phyloP scores from a whole-genome alignment of 2,797 vertebrate genomes.

The Alauda arvensis region DNA sequence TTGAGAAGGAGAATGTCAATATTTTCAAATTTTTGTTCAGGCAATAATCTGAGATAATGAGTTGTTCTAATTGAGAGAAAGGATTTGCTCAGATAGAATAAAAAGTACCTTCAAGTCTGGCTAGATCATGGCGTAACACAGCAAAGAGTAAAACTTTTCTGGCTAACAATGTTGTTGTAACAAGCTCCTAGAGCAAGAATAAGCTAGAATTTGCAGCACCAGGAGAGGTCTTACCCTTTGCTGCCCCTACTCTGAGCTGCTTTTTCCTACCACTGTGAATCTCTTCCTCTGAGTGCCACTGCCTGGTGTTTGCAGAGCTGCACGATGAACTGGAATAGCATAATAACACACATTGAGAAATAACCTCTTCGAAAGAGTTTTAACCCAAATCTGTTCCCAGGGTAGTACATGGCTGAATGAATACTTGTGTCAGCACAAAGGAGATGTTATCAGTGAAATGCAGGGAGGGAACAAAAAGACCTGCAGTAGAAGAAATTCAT shows the following conservation, averaged over 20 bases:
- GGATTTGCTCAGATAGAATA: neutral
- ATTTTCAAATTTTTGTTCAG: neutral
- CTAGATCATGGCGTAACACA: neutral
- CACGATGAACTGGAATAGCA: neutral
- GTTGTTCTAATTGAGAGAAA: neutral
- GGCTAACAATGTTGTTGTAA: neutral
- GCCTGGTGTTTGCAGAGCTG: neutral
- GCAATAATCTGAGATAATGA: neutral
- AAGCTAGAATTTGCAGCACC: neutral
- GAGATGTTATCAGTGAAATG: neutral
- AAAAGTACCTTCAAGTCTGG: neutral
- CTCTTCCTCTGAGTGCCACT: neutral
- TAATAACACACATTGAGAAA: constrained; percentile 26
- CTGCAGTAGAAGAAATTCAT: neutral
- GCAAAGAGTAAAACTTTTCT: neutral
- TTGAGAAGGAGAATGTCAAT: neutral
- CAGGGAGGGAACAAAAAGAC: neutral
- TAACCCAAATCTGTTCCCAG: neutral
- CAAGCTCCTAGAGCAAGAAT: neutral
- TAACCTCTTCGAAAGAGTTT: constrained; percentile 6
- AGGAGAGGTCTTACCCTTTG: neutral
- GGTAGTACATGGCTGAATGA: neutral
- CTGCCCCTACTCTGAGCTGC: neutral
- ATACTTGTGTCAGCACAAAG: neutral
- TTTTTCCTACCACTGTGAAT: neutral